Conservation (phyloP, 2,888 invertebrate genomes). For the Tethea ocularis region DNA sequence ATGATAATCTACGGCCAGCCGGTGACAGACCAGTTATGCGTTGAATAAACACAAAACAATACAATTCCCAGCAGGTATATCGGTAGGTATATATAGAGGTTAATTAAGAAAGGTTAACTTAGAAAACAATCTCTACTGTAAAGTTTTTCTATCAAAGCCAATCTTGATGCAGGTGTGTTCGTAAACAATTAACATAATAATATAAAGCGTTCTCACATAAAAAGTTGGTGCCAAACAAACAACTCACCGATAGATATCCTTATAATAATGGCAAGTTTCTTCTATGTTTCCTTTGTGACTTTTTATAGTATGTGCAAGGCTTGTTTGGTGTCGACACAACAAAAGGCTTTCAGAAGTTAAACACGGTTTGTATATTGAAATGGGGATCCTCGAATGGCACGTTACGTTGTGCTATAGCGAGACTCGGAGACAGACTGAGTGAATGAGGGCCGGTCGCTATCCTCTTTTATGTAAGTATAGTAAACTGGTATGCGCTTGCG, state of each 20-base stretch:
- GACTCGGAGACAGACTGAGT: conserved; percentile 66
- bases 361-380: not conserved
- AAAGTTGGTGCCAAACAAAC: conserved; percentile 16
- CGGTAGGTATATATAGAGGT: conserved; percentile 20
- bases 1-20: conserved; percentile 44
- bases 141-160: not conserved
- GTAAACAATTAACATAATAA: conserved; percentile 8
- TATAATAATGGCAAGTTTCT: conserved; percentile 19
- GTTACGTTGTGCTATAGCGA: conserved; percentile 52
- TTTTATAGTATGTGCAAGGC: not conserved
- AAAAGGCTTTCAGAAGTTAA: not conserved
- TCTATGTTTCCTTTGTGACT: conserved; percentile 1
- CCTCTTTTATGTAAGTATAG: conserved; percentile 76
- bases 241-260: conserved; percentile 30
- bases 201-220: not conserved
- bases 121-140: not conserved
- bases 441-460: conserved; percentile 71
- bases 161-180: conserved; percentile 18
- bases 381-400: conserved; percentile 19
- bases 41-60: conserved; percentile 28
- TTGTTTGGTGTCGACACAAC: not conserved
- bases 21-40: conserved; percentile 35
- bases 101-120: not conserved
- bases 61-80: conserved; percentile 16
- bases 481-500: conserved; percentile 70